phyloP scores from a whole-genome alignment of 2,888 invertebrate species.

The Teleiodes luculella region DNA sequence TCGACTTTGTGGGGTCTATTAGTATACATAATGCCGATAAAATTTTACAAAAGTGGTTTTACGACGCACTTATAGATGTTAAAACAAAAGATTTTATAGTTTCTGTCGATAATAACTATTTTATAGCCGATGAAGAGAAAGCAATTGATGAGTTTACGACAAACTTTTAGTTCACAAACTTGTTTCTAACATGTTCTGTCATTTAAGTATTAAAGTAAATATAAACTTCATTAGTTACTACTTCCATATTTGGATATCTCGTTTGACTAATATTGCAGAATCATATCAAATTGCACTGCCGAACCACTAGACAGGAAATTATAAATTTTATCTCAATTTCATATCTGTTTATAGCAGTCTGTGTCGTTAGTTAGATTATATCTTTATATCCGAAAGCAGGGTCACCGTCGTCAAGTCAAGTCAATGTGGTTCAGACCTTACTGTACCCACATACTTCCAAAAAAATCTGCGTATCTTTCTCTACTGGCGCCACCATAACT shows the following conservation, averaged over 20 bases:
- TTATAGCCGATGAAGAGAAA: slow-evolving; percentile 14
- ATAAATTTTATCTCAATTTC: background rate
- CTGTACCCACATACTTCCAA: background rate
- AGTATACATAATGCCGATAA: slow-evolving; percentile 7
- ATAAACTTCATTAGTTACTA: background rate
- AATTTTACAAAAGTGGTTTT: slow-evolving; percentile 11
- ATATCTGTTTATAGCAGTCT: background rate
- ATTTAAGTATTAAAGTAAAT: background rate
- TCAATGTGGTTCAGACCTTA: background rate
- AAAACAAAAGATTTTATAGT: slow-evolving; percentile 10
- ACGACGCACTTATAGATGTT: slow-evolving; percentile 3
- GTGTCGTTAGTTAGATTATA: too few species aligned
- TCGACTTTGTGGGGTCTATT: slow-evolving; percentile 6
- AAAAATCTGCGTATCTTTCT: background rate
- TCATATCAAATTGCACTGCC: background rate
- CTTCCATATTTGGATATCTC: background rate
- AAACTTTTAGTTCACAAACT: slow-evolving; percentile 2
- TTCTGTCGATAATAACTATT: slow-evolving; percentile 10
- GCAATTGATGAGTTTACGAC: slow-evolving; percentile 9
- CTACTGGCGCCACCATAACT: slow-evolving; percentile 3
- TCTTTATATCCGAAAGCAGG: too few species aligned
- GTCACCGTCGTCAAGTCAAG: too few species aligned
- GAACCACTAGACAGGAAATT: background rate
- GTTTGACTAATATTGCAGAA: background rate
- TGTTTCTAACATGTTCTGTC: slow-evolving; percentile 7